Evolutionary conservation across 1,140 invertebrate genomes (phyloP), one percentile per base, ranked within the genome.

Genomic region (Dendrolimus kikuchii): DNA sequence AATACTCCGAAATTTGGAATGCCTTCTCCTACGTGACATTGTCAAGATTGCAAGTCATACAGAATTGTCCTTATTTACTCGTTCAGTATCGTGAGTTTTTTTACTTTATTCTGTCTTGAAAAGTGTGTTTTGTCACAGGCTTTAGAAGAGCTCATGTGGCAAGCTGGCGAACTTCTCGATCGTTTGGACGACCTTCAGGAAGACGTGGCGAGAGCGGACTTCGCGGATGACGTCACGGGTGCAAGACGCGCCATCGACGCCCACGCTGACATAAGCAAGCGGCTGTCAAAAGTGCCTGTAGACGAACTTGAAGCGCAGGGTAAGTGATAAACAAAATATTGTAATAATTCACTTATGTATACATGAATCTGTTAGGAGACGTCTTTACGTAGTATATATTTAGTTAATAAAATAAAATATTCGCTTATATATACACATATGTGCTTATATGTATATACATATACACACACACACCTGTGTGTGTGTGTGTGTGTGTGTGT

Each of bases 121-220:
- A n/a, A n/a, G 39, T 3, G 23, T 57, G 7, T 42, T 23, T 68
- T 81, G 5, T 63, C 91, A 86, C 55, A 88, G 86, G 95, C 95
- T 50, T 90, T 98, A 56, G 98, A 99, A 88, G 96, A 98, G 76
- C 97, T 99, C 78, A 93, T 95, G 52, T 98, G 96, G 95, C 96
- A 98, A 88, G 94, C 96, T 3, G 93, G 94, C 38, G 97, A 99
- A 79, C 89, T 99, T 56, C 88, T 98, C 41, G 96, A 98, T 79
- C 91, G 96, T 51, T 89, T 99, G 44, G 97, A 99, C 71, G 95
- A 96, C 77, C 87, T 96, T 46, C 94, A 97, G 73, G 95, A 98
- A 80, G 96, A 98, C 80, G 89, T 99, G 9, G 94, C 93, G 53
- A 90, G 95, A 52, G 96, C 94, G 74, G 95, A 97, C 74, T 96